Conservation (phyloP, 2,113 vertebrate genomes). For the Mesembrinibis cayennensis region DNA sequence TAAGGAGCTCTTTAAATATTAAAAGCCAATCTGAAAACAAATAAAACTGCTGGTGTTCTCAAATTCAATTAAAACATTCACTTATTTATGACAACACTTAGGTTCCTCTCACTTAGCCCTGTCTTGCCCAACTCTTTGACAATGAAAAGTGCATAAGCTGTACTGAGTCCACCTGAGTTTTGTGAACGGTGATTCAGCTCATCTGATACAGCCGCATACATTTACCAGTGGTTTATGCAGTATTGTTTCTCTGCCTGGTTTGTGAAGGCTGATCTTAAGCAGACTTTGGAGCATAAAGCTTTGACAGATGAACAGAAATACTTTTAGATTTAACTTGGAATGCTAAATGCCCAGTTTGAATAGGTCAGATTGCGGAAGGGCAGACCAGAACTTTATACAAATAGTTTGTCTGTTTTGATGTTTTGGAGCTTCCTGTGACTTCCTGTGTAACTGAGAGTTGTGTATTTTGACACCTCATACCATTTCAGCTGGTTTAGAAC, state of each 20-base stretch:
- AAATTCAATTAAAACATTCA: neutral
- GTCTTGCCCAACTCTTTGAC: neutral
- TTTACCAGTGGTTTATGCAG: neutral
- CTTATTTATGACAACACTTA: neutral
- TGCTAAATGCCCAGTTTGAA: neutral
- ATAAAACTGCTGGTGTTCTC: neutral
- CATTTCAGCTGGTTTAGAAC: neutral
- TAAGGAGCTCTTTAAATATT: neutral
- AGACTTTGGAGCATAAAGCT: neutral
- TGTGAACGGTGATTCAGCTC: neutral
- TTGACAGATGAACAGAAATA: neutral
- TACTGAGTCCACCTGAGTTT: neutral
- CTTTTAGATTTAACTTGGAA: neutral
- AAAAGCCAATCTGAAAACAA: neutral
- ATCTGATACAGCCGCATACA: neutral
- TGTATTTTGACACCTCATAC: neutral
- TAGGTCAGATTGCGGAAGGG: neutral
- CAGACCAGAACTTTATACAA: neutral
- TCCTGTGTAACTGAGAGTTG: slow-evolving; percentile 1
- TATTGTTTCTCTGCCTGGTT: neutral
- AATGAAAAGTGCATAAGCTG: neutral
- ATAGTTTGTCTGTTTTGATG: neutral
- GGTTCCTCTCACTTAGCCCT: neutral
- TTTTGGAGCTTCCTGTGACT: neutral
- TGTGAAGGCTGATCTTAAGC: neutral